Conservation (phyloP, 2,888 invertebrate genomes). For the Alloplasta piceator region DNA sequence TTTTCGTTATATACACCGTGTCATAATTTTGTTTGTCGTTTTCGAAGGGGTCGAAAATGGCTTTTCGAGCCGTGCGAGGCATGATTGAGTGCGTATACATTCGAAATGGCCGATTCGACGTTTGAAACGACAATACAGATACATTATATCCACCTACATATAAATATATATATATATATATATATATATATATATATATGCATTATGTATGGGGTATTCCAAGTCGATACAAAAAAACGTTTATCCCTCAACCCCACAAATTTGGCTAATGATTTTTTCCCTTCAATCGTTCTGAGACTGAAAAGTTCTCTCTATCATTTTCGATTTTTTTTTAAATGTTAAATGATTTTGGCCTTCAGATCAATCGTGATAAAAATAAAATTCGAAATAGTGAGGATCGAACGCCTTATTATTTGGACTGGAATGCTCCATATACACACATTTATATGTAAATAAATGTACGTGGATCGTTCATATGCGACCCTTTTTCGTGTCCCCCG, state of each 20-base stretch:
- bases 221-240: too few species aligned
- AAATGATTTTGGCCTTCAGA: too few species aligned
- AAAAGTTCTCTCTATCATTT: too few species aligned
- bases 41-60: constrained; percentile 56
- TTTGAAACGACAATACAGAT: constrained; percentile 17
- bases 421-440: not conserved
- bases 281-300: too few species aligned
- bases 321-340: too few species aligned
- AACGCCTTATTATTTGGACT: too few species aligned
- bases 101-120: constrained; percentile 53
- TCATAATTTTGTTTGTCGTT: constrained; percentile 63
- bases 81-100: constrained; percentile 24
- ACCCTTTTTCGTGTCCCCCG: constrained; percentile 4
- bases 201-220: too few species aligned
- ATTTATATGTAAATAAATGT: not conserved
- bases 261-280: too few species aligned
- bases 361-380: too few species aligned
- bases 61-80: constrained; percentile 35
- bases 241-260: too few species aligned
- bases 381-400: too few species aligned
- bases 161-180: constrained; percentile 1
- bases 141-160: constrained; percentile 7
- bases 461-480: not conserved
- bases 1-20: constrained; percentile 13
- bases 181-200: constrained; percentile 13